Evolutionary conservation across 2,113 vertebrate species (phyloP).

Genomic region (Toxostoma redivivum): DNA sequence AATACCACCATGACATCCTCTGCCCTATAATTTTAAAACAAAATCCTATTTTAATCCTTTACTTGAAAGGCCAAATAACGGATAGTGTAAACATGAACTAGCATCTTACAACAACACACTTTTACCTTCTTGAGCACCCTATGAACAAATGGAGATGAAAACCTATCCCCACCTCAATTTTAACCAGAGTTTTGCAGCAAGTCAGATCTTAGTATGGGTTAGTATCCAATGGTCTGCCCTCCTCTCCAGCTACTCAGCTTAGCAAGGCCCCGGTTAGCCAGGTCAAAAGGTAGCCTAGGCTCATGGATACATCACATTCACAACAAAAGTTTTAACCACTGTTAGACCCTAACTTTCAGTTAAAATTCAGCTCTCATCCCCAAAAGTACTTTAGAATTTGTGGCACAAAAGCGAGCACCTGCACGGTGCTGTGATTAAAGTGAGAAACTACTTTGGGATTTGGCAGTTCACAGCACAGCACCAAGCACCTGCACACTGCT

Average conservation of each 20-base stretch:
- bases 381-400: neutral
- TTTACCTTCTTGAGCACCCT: neutral
- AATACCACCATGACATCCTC: neutral
- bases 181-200: neutral
- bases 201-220: neutral
- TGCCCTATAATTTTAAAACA: neutral
- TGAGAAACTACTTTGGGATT: neutral
- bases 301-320: fast-evolving
- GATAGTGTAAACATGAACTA: neutral
- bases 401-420: neutral
- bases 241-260: neutral
- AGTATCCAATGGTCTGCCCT: neutral
- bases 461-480: neutral
- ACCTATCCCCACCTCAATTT: neutral
- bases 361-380: neutral
- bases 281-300: neutral
- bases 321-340: neutral
- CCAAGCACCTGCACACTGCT: neutral
- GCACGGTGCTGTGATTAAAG: neutral
- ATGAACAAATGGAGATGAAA: neutral
- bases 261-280: neutral
- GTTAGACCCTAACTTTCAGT: neutral
- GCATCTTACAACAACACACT: neutral
- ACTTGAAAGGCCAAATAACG: neutral
- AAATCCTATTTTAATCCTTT: neutral